phyloP scores from a whole-genome alignment of 2,888 invertebrate genomes.

The Caenorhabditis auriculariae region DNA sequence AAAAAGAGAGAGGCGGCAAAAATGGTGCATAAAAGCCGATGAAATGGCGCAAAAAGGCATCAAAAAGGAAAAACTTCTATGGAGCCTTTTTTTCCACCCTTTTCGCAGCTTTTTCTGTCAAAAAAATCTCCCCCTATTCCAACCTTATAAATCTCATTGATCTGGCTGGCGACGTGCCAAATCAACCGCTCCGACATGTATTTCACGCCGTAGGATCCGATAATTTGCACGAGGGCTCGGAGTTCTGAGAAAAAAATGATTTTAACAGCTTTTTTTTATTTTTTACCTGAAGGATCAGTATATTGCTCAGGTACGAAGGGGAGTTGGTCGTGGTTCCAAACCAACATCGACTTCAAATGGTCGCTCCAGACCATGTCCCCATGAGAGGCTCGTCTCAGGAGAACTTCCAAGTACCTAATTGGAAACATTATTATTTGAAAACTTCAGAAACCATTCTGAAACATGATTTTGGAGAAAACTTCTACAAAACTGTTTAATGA shows the following conservation, averaged over 20 bases:
- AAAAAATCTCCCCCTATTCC: not conserved
- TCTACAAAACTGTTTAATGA: too few relatives aligned
- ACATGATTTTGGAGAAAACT: too few relatives aligned
- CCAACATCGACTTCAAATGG: conserved; percentile 90
- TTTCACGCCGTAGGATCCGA: conserved; percentile 98
- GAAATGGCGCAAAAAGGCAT: too few relatives aligned
- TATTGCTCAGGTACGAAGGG: conserved; percentile 96
- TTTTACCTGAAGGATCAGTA: conserved; percentile 52
- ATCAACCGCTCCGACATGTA: conserved; percentile 91
- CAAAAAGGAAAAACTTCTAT: too few relatives aligned
- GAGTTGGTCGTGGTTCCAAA: conserved; percentile 19
- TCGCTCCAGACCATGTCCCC: conserved; percentile 96
- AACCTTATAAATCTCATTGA: conserved; percentile 82
- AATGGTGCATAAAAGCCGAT: too few relatives aligned
- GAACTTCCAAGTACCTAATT: conserved; percentile 73
- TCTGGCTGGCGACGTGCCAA: conserved; percentile 98
- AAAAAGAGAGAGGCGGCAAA: too few relatives aligned
- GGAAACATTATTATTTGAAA: not conserved
- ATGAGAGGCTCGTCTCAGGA: conserved; percentile 85
- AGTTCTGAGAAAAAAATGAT: conserved; percentile 74
- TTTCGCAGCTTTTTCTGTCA: too few relatives aligned
- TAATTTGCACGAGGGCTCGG: conserved; percentile 87
- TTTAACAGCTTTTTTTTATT: not conserved
- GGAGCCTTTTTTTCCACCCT: too few relatives aligned
- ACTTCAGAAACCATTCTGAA: not conserved